Percentiles rank a stretch among this genome's conserved stretches.
Conservation (phyloP, 2,113 vertebrate genomes). For the Thamnophis sirtalis region DNA sequence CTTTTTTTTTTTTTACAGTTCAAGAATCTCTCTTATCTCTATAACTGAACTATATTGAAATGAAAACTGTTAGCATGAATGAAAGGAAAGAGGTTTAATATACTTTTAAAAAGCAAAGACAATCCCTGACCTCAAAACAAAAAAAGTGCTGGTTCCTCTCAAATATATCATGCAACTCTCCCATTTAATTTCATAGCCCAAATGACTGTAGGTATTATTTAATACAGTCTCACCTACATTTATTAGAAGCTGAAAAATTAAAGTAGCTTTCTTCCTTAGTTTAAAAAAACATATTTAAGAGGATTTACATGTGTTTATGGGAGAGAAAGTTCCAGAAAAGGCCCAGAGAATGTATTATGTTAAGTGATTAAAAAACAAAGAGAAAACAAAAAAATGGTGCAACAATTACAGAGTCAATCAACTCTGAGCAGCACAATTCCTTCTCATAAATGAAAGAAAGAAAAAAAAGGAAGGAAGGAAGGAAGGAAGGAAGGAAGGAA, state of each 20-base stretch:
- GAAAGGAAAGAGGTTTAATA: neutral
- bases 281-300: neutral
- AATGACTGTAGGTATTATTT: neutral
- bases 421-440: neutral
- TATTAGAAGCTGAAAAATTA: neutral
- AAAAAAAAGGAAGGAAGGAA: neutral
- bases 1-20: neutral
- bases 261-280: neutral
- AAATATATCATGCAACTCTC: neutral
- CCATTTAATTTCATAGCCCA: neutral
- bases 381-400: neutral
- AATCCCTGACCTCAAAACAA: neutral
- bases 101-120: neutral
- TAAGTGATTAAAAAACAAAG: neutral
- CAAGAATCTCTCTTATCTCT: neutral
- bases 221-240: neutral
- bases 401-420: neutral
- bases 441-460: neutral
- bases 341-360: neutral
- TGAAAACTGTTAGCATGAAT: neutral
- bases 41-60: neutral
- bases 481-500: neutral
- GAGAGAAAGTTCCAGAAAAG: neutral
- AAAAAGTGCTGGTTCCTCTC: neutral
- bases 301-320: neutral